Base-by-base conservation (phyloP, 2,797 vertebrate species). In the Clamator glandarius region DNA sequence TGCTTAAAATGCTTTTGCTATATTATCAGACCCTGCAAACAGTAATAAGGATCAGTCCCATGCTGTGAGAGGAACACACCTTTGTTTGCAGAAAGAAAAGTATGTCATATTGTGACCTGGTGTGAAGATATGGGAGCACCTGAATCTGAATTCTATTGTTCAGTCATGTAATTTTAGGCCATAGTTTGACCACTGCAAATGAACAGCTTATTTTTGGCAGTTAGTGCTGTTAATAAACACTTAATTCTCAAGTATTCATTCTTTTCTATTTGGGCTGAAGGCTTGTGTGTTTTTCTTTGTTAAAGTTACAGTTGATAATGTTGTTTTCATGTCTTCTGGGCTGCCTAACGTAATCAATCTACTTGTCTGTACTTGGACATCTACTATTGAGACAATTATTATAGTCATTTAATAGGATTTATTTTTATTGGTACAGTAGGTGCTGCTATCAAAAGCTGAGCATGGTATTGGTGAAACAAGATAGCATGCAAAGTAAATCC, bases 361-460 rank as follows among this genome's bases (percentile, higher is more conserved):
- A 39, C 16, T 59, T 89, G 44, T 28, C 28, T 50, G 14, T 69
- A 50, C 28, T 73, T 6, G 6, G 51, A 10, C 51, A 39, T 35
- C n/a, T 59, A 41, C 39, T 75, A 14, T n/a, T 88, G 77, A 52
- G 44, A 58, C 15, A 29, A 50, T 79, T 86, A 76, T 73, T 33
- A 6, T 42, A 74, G 39, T 82, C 1, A 59, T 57, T 92, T 64
- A 74, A 61, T 74, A 50, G n/a, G 48, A 62, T 93, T 89, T 90
- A 35, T 46, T 85, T 91, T 91, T 78, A 62, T 75, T 80, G 41
- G 24, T 61, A 16, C 35, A 52, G 44, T 26, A 75, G 66, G 28
- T 78, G 62, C 41, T 89, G 51, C 52, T 91, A 76, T 94, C 70
- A 76, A 67, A 92, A 94, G 33, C 79, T 5, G 25, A 86, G 61